Evolutionary conservation across 2,797 vertebrate species (phyloP).

Genomic region (Hippopotamyrus pictus): DNA sequence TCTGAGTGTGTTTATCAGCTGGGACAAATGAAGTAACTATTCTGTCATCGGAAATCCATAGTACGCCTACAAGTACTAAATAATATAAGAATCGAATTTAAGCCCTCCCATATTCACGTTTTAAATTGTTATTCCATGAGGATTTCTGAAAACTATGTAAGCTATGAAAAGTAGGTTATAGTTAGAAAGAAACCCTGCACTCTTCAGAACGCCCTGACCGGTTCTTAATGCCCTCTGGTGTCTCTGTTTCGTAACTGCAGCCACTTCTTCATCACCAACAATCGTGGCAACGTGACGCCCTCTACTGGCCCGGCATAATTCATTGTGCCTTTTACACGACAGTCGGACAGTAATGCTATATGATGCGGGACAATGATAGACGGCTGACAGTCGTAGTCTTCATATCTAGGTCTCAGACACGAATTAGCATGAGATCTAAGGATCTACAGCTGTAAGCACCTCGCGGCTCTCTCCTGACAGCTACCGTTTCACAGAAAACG

Average conservation of each 20-base stretch:
- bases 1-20: background rate
- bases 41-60: background rate
- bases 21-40: background rate
- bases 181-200: slow-evolving; percentile 15
- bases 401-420: background rate
- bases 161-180: slow-evolving; percentile 25
- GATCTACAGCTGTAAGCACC: slow-evolving; percentile 26
- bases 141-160: background rate
- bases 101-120: background rate
- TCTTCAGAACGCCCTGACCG: background rate
- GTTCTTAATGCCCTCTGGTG: slow-evolving; percentile 1
- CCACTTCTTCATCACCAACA: background rate
- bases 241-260: background rate
- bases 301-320: slow-evolving; percentile 39
- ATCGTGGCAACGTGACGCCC: slow-evolving; percentile 39
- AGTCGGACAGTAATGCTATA: background rate
- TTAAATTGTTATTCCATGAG: background rate
- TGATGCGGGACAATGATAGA: background rate
- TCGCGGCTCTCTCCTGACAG: slow-evolving; percentile 17
- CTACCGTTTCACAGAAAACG: slow-evolving; percentile 23
- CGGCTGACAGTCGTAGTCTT: background rate
- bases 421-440: slow-evolving; percentile 5
- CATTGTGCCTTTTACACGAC: background rate
- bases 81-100: background rate
- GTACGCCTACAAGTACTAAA: background rate